Evolutionary conservation across 2,113 vertebrate genomes (phyloP), one percentile per base, ranked within the genome.

Genomic region (Marmota monax): DNA sequence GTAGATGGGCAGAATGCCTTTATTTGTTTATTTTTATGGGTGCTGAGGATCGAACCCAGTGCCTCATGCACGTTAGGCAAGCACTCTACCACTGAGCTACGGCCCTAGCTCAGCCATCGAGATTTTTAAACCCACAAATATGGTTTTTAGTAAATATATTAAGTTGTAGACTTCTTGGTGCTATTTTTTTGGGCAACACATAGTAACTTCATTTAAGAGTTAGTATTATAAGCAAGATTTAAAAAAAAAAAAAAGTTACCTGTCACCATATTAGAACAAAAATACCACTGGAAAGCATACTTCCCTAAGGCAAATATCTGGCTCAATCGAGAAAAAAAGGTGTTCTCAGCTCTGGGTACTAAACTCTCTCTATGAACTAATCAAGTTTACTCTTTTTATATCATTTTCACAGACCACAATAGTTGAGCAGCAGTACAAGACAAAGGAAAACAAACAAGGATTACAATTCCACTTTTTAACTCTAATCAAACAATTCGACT

Each of bases 221-320:
- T 76, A 8, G 32, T 12, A 77, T 14, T 51, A 76, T 11, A 77
- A 82, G 34, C 25, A 93, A 53, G 48, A 80, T 20, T 96, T 2
- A 51, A 51, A 51, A 53, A 53, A 51, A 87, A 78, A 39, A 78
- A 39, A 87, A 72, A 76, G 56, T 70, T 23, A 48, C 32, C 4
- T 67, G 25, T 91, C 42, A 92, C 7, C 18, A 58, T n/a, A 37
- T 84, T 61, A 88, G 12, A 32, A 87, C 37, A 89, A 79, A 97
- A 83, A 42, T 34, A 67, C 5, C 6, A 89, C 22, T 42, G 20
- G 73, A 63, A 73, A 92, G 45, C 7, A 73, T 20, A 12, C 4
- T 94, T 88, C 51, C 25, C 22, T 27, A 39, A 67, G 14, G 58
- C 20, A 27, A 70, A 86, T 10, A 65, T 42, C 63, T 1, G 2